Conservation (phyloP, 2,888 invertebrate genomes). For the Sericinus montela region DNA sequence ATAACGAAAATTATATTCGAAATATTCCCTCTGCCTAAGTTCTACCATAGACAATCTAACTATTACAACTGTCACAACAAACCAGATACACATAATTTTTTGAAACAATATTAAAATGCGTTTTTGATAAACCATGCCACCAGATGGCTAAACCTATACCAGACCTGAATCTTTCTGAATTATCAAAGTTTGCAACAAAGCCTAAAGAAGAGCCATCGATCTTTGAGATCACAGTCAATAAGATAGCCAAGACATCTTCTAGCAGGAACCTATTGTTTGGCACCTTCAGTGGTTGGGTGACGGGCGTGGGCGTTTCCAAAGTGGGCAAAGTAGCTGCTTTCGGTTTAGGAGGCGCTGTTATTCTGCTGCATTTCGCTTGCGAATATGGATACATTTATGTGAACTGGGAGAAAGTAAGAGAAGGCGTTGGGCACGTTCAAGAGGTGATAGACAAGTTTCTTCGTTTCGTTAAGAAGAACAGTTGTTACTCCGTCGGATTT, state of each 20-base stretch:
- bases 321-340: conserved; percentile 93
- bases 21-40: too few species aligned
- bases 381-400: conserved; percentile 92
- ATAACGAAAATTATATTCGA: too few species aligned
- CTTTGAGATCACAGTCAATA: conserved; percentile 40
- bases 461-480: conserved; percentile 81
- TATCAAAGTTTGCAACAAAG: conserved; percentile 33
- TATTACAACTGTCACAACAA: conserved; percentile 7
- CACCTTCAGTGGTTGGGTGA: conserved; percentile 76
- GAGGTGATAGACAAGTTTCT: conserved; percentile 85
- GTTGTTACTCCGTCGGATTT: conserved; percentile 87
- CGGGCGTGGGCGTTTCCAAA: conserved; percentile 87
- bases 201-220: conserved; percentile 34
- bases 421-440: conserved; percentile 85
- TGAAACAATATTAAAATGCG: conserved; percentile 8
- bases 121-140: conserved; percentile 30
- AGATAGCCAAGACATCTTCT: conserved; percentile 40
- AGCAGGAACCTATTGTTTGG: conserved; percentile 52
- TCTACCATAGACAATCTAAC: conserved; percentile 1
- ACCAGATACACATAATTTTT: not conserved
- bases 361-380: conserved; percentile 91
- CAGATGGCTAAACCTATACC: conserved; percentile 57
- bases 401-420: conserved; percentile 92
- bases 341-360: conserved; percentile 91
- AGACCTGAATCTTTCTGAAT: conserved; percentile 35